Percentiles rank a stretch among this genome's conserved stretches.
These are phyloP conservation scores for Orthosia gracilis DNA, from an alignment of 2,888 invertebrate species.

Conservation along the genomic window DNA sequence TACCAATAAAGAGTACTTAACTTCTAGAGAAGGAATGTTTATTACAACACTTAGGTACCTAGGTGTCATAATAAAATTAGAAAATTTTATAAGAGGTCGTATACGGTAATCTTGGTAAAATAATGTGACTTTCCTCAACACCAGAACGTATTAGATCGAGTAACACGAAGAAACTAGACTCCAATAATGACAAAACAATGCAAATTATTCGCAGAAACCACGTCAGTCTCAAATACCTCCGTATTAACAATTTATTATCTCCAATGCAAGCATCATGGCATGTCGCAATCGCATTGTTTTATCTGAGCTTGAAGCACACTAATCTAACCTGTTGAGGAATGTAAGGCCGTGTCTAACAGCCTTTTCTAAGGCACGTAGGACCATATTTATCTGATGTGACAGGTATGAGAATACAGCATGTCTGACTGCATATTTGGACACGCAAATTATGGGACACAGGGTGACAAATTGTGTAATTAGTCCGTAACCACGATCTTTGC, in stretches of 20 bases:
- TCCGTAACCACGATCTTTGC: constrained; percentile 75
- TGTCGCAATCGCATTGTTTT: constrained; percentile 77
- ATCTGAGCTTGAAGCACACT: constrained; percentile 70
- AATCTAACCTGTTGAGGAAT: constrained; percentile 83
- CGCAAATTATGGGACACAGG: constrained; percentile 68
- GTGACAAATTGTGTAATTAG: constrained; percentile 85
- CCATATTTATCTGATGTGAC: constrained; percentile 83
- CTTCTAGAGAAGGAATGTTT: constrained; percentile 47
- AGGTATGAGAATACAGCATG: constrained; percentile 77
- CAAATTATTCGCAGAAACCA: constrained; percentile 47
- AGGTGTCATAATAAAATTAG: neutral
- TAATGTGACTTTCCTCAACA: neutral
- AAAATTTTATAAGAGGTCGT: neutral
- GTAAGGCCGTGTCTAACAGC: constrained; percentile 78
- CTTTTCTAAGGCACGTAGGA: constrained; percentile 79
- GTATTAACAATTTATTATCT: constrained; percentile 65
- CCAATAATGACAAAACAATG: constrained; percentile 18
- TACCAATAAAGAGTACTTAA: constrained; percentile 55
- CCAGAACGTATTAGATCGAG: neutral
- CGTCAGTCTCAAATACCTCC: constrained; percentile 54
- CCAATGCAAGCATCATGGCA: constrained; percentile 70
- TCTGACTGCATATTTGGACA: constrained; percentile 66
- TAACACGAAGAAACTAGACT: constrained; percentile 2
- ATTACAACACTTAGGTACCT: constrained; percentile 8
- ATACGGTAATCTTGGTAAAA: neutral